Conservation (phyloP, 2,797 vertebrate species). For the Perodicticus potto region DNA sequence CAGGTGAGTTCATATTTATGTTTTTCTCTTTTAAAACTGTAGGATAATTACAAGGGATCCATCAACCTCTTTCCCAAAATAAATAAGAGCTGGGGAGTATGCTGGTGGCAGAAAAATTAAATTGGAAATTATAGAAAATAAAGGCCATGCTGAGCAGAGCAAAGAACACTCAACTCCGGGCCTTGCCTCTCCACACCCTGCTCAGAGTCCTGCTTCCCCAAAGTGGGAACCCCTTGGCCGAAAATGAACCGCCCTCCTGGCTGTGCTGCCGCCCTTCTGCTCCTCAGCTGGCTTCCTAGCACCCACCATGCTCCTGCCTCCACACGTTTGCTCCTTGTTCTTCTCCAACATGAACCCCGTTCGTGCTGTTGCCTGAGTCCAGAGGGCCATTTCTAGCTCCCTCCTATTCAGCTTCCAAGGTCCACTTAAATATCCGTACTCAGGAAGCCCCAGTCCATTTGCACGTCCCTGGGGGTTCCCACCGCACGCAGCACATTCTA, state of each 20-base stretch:
- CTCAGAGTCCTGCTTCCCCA: neutral
- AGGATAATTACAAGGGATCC: no score
- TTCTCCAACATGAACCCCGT: neutral
- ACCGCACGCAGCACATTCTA: neutral
- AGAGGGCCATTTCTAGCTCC: neutral
- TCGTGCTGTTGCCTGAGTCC: neutral
- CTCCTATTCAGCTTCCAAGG: neutral
- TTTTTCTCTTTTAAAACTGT: no score
- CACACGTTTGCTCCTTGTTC: rapidly evolving
- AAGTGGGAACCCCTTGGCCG: neutral
- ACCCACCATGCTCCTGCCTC: rapidly evolving
- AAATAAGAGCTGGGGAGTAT: no score
- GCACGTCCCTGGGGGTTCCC: neutral
- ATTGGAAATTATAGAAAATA: neutral
- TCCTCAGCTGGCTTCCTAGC: neutral
- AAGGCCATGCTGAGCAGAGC: neutral
- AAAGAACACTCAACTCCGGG: no score
- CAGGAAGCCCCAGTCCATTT: neutral
- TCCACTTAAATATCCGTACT: neutral
- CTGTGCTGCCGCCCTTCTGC: rapidly evolving
- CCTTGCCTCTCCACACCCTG: rapidly evolving
- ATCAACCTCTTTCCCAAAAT: no score
- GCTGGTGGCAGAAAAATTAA: neutral
- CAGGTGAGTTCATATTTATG: no score
- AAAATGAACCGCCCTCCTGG: rapidly evolving